Percentiles rank a stretch among this genome's conserved stretches.
Conservation (phyloP, 1,140 invertebrate species). For the Apis cerana region DNA sequence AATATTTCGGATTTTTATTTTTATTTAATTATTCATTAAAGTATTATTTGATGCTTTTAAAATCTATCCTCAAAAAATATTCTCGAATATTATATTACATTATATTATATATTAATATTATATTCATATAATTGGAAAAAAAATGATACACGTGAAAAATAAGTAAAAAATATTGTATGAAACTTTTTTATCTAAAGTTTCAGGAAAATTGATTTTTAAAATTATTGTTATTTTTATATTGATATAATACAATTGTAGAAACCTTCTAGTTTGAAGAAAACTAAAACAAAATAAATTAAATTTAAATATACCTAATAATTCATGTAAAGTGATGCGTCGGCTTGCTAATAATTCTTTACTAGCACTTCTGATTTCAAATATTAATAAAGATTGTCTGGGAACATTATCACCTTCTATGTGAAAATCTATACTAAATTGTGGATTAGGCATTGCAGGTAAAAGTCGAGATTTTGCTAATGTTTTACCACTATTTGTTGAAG, state of each 20-base stretch:
- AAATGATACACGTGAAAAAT: too few relatives aligned
- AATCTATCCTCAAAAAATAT: too few relatives aligned
- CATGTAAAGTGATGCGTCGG: conserved; percentile 75
- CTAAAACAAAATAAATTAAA: conserved; percentile 6
- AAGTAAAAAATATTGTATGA: too few relatives aligned
- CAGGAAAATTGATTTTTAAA: too few relatives aligned
- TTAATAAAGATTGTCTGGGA: conserved; percentile 72
- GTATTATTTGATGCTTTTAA: too few relatives aligned
- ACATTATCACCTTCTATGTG: conserved; percentile 74
- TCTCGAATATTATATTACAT: too few relatives aligned
- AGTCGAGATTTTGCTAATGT: conserved; percentile 77
- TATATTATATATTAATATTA: too few relatives aligned
- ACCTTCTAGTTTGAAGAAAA: background rate
- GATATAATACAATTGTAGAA: background rate
- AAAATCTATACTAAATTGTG: conserved; percentile 76
- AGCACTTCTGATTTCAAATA: conserved; percentile 78
- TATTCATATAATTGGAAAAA: too few relatives aligned
- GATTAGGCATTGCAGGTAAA: conserved; percentile 77
- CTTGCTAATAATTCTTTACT: conserved; percentile 78
- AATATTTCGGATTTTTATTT: too few relatives aligned
- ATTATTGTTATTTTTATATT: too few relatives aligned
- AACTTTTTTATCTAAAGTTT: too few relatives aligned
- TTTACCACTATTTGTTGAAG: conserved; percentile 70
- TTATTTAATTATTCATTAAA: too few relatives aligned
- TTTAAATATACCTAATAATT: conserved; percentile 73